These are phyloP conservation scores for Catagonus wagneri DNA, from an alignment of 2,113 vertebrate species.

Conservation along the genomic window DNA sequence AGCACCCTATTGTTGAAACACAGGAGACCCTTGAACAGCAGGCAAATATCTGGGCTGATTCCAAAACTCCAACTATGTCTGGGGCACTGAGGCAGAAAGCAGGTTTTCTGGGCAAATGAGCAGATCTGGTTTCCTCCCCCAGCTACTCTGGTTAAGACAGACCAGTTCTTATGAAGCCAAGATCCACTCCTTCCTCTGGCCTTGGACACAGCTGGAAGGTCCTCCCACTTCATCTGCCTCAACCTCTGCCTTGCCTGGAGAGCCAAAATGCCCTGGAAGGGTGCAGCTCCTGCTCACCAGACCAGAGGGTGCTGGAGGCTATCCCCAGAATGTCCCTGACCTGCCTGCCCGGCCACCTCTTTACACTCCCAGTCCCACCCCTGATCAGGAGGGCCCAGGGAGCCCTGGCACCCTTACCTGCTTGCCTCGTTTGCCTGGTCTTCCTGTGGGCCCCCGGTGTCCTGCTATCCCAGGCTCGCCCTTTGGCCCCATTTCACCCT, in stretches of 20 bases:
- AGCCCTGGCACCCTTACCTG: conserved; percentile 87
- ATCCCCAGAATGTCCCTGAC: background rate
- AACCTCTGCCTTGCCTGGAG: background rate
- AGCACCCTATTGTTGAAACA: background rate
- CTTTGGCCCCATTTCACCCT: conserved; percentile 99
- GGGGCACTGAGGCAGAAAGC: background rate
- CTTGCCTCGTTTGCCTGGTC: conserved; percentile 98
- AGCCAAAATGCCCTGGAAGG: background rate
- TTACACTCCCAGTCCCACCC: background rate
- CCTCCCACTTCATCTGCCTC: background rate
- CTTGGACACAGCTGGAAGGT: no score
- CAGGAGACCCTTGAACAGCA: background rate
- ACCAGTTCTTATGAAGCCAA: background rate
- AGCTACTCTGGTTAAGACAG: background rate
- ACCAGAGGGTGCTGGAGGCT: background rate
- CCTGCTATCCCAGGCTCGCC: conserved; percentile 95
- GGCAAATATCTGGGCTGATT: background rate
- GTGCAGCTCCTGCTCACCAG: background rate
- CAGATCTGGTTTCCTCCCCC: background rate
- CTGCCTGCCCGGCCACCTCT: background rate
- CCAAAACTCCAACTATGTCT: background rate
- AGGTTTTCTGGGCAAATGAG: background rate
- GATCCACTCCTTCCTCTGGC: background rate
- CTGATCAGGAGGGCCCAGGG: background rate
- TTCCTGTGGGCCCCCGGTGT: conserved; percentile 96